A percentile compares a stretch with the other conserved stretches of the same genome.
Conservation (phyloP, 2,113 vertebrate species). For the Sinocyclocheilus maitianheensis region DNA sequence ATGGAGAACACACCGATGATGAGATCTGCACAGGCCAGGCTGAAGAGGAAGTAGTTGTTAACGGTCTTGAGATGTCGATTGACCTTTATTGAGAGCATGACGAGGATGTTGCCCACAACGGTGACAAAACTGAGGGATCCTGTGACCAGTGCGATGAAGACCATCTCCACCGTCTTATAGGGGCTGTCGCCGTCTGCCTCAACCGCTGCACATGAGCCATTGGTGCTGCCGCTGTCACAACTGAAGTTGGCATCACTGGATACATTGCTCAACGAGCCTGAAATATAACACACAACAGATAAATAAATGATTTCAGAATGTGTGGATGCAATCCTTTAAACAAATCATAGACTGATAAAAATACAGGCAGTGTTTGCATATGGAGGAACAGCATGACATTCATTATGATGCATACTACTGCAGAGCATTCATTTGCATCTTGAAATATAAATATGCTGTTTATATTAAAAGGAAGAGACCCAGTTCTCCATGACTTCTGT, state of each 20-base stretch:
- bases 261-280: constrained; percentile 78
- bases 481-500: not conserved
- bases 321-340: not conserved
- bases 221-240: constrained; percentile 76
- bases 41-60: constrained; percentile 99
- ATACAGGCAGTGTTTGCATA: not conserved
- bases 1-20: constrained; percentile 97
- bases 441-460: constrained; percentile 15
- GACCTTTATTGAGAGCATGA: constrained; percentile 99
- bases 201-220: constrained; percentile 70
- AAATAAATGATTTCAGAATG: not conserved
- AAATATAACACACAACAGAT: constrained; percentile 37
- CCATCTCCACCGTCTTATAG: constrained; percentile 92
- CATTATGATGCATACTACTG: not conserved
- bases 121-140: constrained; percentile 97
- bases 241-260: constrained; percentile 79
- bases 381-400: not conserved
- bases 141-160: constrained; percentile 92
- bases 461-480: not conserved
- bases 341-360: not conserved
- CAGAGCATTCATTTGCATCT: not conserved
- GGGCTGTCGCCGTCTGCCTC: constrained; percentile 67
- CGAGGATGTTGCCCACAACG: constrained; percentile 94
- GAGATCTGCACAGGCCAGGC: constrained; percentile 92
- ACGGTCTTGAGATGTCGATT: constrained; percentile 97